Conservation (phyloP, 2,797 vertebrate species). For the Schizopygopsis pylzovi region DNA sequence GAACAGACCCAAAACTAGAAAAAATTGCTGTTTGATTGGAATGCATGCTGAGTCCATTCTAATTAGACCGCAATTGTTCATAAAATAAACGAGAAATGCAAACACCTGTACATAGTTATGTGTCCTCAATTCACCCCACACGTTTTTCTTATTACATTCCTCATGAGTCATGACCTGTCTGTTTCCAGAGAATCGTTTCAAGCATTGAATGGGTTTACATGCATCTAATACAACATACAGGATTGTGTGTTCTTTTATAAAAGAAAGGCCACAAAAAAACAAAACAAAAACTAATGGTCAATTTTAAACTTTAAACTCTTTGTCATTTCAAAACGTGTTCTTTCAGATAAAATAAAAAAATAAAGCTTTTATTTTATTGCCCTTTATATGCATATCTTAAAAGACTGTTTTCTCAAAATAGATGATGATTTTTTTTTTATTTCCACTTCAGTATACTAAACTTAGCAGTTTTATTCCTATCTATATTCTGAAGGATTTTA, state of each 20-base stretch:
- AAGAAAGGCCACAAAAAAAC: neutral
- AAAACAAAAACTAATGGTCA: accelerated
- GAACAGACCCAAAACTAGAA: conserved; percentile 59
- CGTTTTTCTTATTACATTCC: neutral
- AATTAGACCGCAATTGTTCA: neutral
- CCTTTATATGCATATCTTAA: neutral
- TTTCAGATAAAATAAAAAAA: neutral
- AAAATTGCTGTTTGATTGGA: conserved; percentile 68
- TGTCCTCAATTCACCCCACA: conserved; percentile 10
- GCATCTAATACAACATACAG: neutral
- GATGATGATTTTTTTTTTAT: neutral
- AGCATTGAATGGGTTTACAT: neutral
- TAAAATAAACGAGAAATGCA: neutral
- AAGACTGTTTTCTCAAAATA: neutral
- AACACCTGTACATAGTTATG: conserved; percentile 10
- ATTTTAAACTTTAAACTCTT: neutral
- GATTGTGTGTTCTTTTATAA: neutral
- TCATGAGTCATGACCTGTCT: neutral
- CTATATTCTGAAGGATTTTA: too few relatives aligned
- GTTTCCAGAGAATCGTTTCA: neutral
- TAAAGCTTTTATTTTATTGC: neutral
- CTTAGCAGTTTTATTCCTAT: too few relatives aligned
- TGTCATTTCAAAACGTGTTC: neutral
- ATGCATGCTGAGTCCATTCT: conserved; percentile 52
- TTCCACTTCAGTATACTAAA: neutral